Base-by-base conservation (phyloP, 2,113 vertebrate genomes). In the Neoarius graeffei region DNA sequence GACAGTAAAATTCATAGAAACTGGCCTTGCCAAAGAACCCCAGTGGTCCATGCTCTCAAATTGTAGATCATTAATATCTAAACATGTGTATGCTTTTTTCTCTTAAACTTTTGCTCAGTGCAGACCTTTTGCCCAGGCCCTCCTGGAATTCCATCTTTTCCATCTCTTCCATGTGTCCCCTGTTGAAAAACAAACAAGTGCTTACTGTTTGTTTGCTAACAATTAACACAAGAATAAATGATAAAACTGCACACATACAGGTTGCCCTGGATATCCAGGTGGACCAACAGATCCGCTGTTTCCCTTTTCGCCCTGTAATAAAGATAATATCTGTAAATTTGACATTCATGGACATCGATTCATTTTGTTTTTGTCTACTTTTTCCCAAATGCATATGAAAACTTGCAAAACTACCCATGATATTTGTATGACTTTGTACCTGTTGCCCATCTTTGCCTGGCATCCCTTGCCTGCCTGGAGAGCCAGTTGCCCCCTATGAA, bases 81-180 rank as follows among this genome's bases (percentile, higher is more conserved):
- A 85, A 62, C 35, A 76, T 85, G 69, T 54, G 50, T 67, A 89
- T 89, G 59, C n/a, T 42, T 9, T 57, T 87, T 59, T 89, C 88
- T 84, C 35, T 48, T 81, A 27, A 89, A 82, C 56, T 42, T 88
- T 19, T 5, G 89, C 25, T 87, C 30, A 60, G 83, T 92, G 90
- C 94, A 86, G 91, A 99, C 98, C 97, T 99, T 99, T 93, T 95
- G 93, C 90, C 98, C 98, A 91, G 93, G 92, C 86, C 64, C 95
- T 88, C 97, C 98, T 0, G 95, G 95, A 92, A 94, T 88, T 82
- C 98, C 97, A 92, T 96, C 95, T 66, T 97, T 97, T 85, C 98
- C 98, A 85, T 94, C 93, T 93, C 94, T 96, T 84, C 98, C 98
- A 91, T 96, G 94, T 80, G 94, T 92, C 79, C 98, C 98, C 98